Evolutionary conservation across 2,797 vertebrate genomes (phyloP), one percentile per base, ranked within the genome.

Genomic region (Perdix hodgsoniae): DNA sequence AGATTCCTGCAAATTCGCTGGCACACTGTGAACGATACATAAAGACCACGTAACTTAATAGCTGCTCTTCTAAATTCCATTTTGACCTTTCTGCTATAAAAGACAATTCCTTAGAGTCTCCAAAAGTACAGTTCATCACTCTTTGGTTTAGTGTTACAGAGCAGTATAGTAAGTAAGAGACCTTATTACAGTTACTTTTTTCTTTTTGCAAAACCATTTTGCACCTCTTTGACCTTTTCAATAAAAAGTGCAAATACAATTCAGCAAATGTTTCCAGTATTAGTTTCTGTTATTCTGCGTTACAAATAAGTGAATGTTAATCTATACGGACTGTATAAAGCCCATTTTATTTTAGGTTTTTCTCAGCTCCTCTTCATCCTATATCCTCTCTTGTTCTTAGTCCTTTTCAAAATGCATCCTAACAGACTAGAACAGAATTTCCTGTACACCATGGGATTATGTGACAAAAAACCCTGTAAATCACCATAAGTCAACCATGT

Each of bases 71-170:
- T 86, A 95, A 95, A 88, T 95, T 92, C 81, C 76, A 73, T 87
- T 94, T 86, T 94, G 94, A 93, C 93, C 93, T 97, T 91, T 96
- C 64, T 65, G 88, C 84, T 95, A 72, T 93, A 97, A 96, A 97
- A 97, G 91, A 75, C 88, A 97, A 95, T 96, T 97, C 96, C 92
- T 94, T 91, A 61, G 96, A 70, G 85, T 92, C 93, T 94, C 88
- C 37, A 52, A 95, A 96, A 59, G 91, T 95, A 90, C 72, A 96
- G 92, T 95, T 96, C 90, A 93, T 75, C 96, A 86, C 90, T 91
- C 83, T 96, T 94, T 96, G 75, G 61, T 77, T 93, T 94, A 88
- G 87, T 78, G 88, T 95, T 96, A 93, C 83, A 85, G 52, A 90
- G 49, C 44, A 79, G 59, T 85, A 84, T 67, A 78, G 73, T 47